phyloP scores from a whole-genome alignment of 2,113 vertebrate species.

The Vireo altiloquus region DNA sequence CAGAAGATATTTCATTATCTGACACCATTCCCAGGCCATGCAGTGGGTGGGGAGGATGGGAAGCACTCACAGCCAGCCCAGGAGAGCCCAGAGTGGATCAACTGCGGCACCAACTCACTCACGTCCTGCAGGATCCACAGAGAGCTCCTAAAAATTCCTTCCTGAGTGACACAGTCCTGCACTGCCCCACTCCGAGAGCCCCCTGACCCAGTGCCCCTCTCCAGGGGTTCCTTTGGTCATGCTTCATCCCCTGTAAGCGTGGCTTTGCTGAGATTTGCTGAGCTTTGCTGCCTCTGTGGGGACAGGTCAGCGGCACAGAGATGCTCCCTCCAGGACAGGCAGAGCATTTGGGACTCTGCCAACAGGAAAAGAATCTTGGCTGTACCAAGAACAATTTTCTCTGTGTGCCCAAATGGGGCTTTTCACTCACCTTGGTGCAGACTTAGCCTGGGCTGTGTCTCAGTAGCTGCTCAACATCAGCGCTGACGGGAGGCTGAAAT shows the following conservation, averaged over 20 bases:
- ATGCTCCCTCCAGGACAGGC: not conserved
- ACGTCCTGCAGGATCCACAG: not conserved
- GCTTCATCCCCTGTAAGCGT: fast-evolving
- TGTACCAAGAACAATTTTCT: not conserved
- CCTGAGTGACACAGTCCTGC: not conserved
- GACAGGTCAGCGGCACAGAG: not conserved
- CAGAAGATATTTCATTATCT: not conserved
- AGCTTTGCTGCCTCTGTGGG: not conserved
- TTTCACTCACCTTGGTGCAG: not conserved
- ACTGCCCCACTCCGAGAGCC: not conserved
- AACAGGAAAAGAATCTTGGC: not conserved
- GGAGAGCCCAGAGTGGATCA: not conserved
- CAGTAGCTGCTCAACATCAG: not conserved
- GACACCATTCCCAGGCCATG: not conserved
- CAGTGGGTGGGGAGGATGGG: not conserved
- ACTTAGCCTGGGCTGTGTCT: not conserved
- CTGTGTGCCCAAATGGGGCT: not conserved
- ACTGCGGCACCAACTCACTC: not conserved
- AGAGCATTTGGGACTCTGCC: not conserved
- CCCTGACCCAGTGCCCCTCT: not conserved
- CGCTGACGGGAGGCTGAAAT: not conserved
- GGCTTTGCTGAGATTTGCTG: not conserved
- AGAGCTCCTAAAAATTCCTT: not conserved
- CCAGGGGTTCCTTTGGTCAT: not conserved
- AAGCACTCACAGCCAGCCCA: not conserved